A percentile compares a stretch with the other conserved stretches of the same genome.
Conservation (phyloP, 2,888 invertebrate species). For the Rotaria magnacalcarata region DNA sequence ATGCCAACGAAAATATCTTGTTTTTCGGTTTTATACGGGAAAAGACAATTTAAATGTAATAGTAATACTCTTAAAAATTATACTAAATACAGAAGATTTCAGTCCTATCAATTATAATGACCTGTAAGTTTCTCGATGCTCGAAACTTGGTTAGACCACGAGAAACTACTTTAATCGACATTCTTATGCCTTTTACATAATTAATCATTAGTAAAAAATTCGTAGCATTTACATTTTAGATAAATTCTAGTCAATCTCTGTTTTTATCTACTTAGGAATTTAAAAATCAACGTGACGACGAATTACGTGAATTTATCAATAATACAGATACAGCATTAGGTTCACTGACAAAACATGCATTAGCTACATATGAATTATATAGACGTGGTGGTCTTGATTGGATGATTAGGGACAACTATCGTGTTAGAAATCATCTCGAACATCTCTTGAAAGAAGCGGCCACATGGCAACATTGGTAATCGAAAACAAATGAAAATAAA, state of each 20-base stretch:
- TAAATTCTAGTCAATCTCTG: background rate
- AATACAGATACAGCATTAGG: background rate
- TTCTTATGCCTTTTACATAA: too few species aligned
- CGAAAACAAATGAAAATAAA: background rate
- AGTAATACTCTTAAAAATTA: too few species aligned
- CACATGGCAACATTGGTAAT: conserved; percentile 8
- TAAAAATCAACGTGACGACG: background rate
- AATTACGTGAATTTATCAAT: conserved; percentile 23
- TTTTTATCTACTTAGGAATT: background rate
- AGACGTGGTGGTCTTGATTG: conserved; percentile 10
- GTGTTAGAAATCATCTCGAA: conserved; percentile 16
- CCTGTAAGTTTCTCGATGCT: too few species aligned
- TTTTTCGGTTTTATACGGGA: too few species aligned
- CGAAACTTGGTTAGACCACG: too few species aligned
- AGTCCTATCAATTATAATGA: too few species aligned
- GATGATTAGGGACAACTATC: conserved; percentile 8
- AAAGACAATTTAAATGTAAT: too few species aligned
- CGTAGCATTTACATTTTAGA: too few species aligned
- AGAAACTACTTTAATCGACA: too few species aligned
- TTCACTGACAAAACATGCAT: conserved; percentile 2
- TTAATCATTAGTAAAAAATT: too few species aligned
- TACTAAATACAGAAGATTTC: too few species aligned
- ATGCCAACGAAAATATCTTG: too few species aligned
- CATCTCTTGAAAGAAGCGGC: background rate
- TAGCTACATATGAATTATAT: conserved; percentile 22